Percentiles rank a stretch among this genome's conserved stretches.
These are phyloP conservation scores for Alauda arvensis DNA, from an alignment of 2,797 vertebrate genomes.

Conservation along the genomic window DNA sequence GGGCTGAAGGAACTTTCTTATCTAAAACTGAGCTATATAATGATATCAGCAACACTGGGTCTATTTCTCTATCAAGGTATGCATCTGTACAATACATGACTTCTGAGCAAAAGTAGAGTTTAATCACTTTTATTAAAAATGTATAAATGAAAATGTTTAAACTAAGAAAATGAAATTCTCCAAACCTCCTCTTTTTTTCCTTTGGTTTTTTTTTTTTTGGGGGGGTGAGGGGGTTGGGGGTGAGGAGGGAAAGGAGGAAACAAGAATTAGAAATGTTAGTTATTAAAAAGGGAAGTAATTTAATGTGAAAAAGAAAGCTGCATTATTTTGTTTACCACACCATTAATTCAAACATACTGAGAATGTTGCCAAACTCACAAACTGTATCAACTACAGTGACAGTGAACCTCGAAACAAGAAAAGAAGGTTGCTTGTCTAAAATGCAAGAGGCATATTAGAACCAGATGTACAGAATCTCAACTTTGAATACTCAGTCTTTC, in stretches of 20 bases:
- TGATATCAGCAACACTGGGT: background rate
- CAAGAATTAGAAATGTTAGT: background rate
- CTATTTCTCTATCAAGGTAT: slow-evolving; percentile 4
- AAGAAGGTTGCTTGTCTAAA: slow-evolving; percentile 67
- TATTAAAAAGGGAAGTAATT: background rate
- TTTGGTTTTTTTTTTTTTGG: fast-evolving
- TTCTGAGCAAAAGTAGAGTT: slow-evolving; percentile 12
- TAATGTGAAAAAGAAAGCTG: background rate
- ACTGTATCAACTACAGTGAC: slow-evolving; percentile 35
- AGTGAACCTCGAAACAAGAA: slow-evolving; percentile 59
- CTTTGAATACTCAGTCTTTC: slow-evolving; percentile 73
- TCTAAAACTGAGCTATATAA: slow-evolving; percentile 36
- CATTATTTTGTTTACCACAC: slow-evolving; percentile 7
- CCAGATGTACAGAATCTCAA: slow-evolving; percentile 72
- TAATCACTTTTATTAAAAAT: background rate
- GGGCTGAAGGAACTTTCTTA: slow-evolving; percentile 24
- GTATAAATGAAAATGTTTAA: background rate
- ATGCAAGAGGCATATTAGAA: slow-evolving; percentile 66
- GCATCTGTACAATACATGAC: background rate
- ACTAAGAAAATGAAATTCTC: background rate
- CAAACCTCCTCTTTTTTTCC: background rate
- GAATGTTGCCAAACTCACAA: slow-evolving; percentile 13
- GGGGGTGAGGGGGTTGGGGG: fast-evolving
- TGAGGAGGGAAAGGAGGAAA: background rate
- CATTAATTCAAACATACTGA: background rate